Conservation (phyloP, 2,888 invertebrate species). For the Drosophila picticornis region DNA sequence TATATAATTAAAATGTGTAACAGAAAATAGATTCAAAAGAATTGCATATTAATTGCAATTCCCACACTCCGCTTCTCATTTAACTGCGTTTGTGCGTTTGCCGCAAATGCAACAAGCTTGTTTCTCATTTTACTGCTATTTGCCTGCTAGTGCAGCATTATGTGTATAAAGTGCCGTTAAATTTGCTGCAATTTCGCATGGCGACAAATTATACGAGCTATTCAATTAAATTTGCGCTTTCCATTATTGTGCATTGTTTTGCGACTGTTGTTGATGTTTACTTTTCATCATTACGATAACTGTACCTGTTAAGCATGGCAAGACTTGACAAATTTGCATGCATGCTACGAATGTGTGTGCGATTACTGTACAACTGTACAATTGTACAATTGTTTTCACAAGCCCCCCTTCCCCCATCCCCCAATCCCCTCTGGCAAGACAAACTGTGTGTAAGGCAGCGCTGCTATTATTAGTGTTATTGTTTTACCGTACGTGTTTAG, state of each 20-base stretch:
- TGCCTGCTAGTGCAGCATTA: conserved; percentile 35
- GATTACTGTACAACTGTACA: conserved; percentile 21
- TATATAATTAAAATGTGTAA: not conserved
- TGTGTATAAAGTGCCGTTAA: conserved; percentile 51
- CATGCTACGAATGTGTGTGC: conserved; percentile 38
- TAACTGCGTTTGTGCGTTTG: conserved; percentile 2
- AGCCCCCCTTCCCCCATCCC: not conserved
- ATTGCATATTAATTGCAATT: not conserved
- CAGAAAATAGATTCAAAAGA: not conserved
- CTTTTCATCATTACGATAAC: conserved; percentile 59
- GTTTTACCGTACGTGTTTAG: conserved; percentile 35
- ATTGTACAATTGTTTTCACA: conserved; percentile 21
- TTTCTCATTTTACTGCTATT: conserved; percentile 21
- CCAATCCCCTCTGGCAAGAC: not conserved
- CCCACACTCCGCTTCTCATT: not conserved
- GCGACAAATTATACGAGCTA: conserved; percentile 29
- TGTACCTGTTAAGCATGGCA: conserved; percentile 21
- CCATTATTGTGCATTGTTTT: conserved; percentile 10
- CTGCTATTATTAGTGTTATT: conserved; percentile 42
- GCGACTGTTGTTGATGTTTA: conserved; percentile 7
- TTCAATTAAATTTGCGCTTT: conserved; percentile 38
- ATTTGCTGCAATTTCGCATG: conserved; percentile 37
- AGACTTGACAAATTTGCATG: conserved; percentile 56
- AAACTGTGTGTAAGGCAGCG: not conserved
- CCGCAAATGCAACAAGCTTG: conserved; percentile 19